These are phyloP conservation scores for Anoplius nigerrimus DNA, from an alignment of 2,888 invertebrate genomes.

Conservation along the genomic window DNA sequence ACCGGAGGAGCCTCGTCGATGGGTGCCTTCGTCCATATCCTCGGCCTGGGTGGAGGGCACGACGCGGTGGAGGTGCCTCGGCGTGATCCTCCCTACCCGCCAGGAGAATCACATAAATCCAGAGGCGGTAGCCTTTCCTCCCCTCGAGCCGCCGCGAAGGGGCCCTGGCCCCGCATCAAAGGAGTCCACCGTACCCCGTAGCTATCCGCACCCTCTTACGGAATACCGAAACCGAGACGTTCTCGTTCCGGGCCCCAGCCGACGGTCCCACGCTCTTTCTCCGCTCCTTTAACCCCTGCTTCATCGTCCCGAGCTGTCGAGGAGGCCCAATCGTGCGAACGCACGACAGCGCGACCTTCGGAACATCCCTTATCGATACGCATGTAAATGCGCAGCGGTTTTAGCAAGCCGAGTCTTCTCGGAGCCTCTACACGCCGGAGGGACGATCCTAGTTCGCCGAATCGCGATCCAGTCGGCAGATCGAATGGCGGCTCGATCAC, in stretches of 20 bases:
- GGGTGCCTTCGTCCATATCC: too few relatives aligned
- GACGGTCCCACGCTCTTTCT: slow-evolving; percentile 6
- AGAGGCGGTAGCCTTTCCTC: slow-evolving; percentile 42
- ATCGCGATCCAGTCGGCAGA: too few relatives aligned
- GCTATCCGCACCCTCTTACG: slow-evolving; percentile 20
- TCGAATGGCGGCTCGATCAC: too few relatives aligned
- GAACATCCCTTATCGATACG: too few relatives aligned
- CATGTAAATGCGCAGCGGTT: too few relatives aligned
- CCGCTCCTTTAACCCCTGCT: not conserved
- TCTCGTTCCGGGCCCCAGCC: slow-evolving; percentile 3
- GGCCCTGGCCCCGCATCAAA: slow-evolving; percentile 8
- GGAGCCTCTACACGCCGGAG: too few relatives aligned
- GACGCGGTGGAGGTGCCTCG: slow-evolving; percentile 8
- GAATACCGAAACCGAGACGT: slow-evolving; percentile 16
- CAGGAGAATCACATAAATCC: slow-evolving; percentile 57
- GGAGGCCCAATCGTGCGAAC: too few relatives aligned
- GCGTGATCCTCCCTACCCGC: slow-evolving; percentile 39
- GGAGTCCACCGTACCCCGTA: slow-evolving; percentile 11
- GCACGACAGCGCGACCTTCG: too few relatives aligned
- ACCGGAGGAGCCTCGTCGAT: too few relatives aligned
- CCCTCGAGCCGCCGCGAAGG: slow-evolving; percentile 14
- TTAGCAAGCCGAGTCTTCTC: too few relatives aligned
- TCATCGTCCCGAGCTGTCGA: not conserved
- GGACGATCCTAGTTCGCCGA: too few relatives aligned
- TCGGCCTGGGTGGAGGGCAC: slow-evolving; percentile 14